Base-by-base conservation (phyloP, 2,113 vertebrate species). In the Strix aluco region DNA sequence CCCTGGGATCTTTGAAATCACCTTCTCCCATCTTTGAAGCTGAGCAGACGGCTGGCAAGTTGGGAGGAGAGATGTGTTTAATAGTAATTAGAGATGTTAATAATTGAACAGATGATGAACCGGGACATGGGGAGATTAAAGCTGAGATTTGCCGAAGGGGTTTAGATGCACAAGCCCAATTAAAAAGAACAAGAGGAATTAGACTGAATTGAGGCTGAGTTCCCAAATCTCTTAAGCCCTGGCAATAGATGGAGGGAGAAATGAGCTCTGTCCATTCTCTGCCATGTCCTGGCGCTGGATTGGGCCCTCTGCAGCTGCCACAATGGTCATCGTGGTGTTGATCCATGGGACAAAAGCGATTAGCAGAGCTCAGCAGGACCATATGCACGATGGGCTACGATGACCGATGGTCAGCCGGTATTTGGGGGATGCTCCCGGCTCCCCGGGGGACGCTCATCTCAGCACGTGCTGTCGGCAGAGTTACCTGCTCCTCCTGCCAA, bases 81-180 rank as follows among this genome's bases (percentile, higher is more conserved):
- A 63, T 79, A 69, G 88, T 88, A 92, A 93, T 93, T 96, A 95
- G 88, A 85, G 94, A 71, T 32, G 81, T 92, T 95, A 95, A 75
- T 85, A 96, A 96, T 72, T 61, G 87, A 96, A 38, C 65, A 91
- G 83, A 88, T 62, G 91, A 87, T 29, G 83, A 92, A 86, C 30
- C 1, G 0, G 81, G 92, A 91, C 1, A 5, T 4, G 5, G 72
- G 63, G 81, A 89, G 84, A 91, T 84, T 81, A 89, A 92, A 91
- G 73, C 34, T 1, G 36, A 67, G 89, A 89, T 94, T 81, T 94
- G 91, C 93, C 15, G 1, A 85, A 90, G 77, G 77, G 93, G 42
- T 63, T 96, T 79, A 85, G 87, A 89, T 74, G 83, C 78, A 55
- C 0, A 3, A 82, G 84, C 44, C 86, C 91, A 89, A 58, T 93